Evolutionary conservation across 2,888 invertebrate genomes (phyloP), one percentile per base, ranked within the genome.

Genomic region (Cryptocephalus primarius): DNA sequence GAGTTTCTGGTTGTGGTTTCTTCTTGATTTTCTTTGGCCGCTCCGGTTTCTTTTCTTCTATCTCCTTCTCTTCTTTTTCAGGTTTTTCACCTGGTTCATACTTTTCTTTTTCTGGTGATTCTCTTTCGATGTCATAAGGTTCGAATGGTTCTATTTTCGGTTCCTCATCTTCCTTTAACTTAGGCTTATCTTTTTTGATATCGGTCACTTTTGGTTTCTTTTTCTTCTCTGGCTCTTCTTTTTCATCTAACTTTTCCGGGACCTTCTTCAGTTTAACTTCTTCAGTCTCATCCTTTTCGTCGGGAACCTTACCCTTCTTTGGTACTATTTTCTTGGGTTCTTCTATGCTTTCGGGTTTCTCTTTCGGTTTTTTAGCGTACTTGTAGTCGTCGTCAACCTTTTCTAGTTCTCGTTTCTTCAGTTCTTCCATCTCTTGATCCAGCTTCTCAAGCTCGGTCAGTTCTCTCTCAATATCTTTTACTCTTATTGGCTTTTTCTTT

Each of bases 241-340:
- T 67, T 40, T 61, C 61, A 11, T 60, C 58, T 13, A 60, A 51
- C 48, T 75, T 75, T 44, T 68, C 58, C 2, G 75, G 74, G 42
- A 73, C 65, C 59, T 77, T 77, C 58, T 75, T 78, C n/a, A 78
- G 63, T 14, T 67, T 70, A 1, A 78, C 65, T 12, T 61, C 64
- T 56, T 78, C 77, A 1, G 63, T 54, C 10, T 55, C 63, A 38
- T 66, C 61, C 8, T 71, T 66, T n/a, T 57, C 55, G 42, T 62
- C 56, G 2, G 72, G 69, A 49, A 72, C 60, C 54, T 75, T 75
- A 32, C 78, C 77, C 62, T 56, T 56, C 46, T 73, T 67, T 60
- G 70, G 60, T 11, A 36, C 36, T 11, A 22, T 22, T 22, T 22
- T 22, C 45, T 69, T 50, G 54, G 64, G 55, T 49, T 58, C 57